These are phyloP conservation scores for Clarias fuscus DNA, from an alignment of 2,797 vertebrate species.

Conservation along the genomic window DNA sequence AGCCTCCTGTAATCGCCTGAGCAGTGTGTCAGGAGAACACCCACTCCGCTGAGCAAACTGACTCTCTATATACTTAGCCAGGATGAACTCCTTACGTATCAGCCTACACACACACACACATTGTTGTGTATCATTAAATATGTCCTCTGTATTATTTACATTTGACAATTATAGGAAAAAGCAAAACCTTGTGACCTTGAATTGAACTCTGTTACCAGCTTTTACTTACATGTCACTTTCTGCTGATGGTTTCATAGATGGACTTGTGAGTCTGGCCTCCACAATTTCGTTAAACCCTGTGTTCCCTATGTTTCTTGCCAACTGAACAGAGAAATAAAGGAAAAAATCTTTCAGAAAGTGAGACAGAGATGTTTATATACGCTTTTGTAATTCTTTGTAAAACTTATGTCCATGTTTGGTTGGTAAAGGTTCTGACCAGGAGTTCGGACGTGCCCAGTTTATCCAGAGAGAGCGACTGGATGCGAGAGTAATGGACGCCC, in stretches of 20 bases:
- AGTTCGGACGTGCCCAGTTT: constrained; percentile 82
- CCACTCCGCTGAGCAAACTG: constrained; percentile 73
- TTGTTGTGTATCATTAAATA: background rate
- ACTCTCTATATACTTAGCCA: constrained; percentile 79
- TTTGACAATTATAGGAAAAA: background rate
- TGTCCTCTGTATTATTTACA: background rate
- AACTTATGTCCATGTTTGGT: background rate
- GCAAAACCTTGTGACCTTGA: background rate
- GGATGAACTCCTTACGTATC: constrained; percentile 75
- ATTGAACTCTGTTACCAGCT: background rate
- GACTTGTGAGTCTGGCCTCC: constrained; percentile 77
- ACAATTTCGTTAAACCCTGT: constrained; percentile 81
- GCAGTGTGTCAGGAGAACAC: constrained; percentile 59
- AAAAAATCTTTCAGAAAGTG: background rate
- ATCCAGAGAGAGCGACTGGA: constrained; percentile 81
- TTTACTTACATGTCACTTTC: constrained; percentile 80
- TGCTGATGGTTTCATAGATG: constrained; percentile 75
- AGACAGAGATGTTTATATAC: background rate
- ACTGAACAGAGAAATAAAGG: constrained; percentile 52
- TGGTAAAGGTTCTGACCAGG: constrained; percentile 64
- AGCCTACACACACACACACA: constrained; percentile 57
- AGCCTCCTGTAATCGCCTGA: constrained; percentile 72
- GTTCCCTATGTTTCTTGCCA: constrained; percentile 81
- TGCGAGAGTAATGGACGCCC: constrained; percentile 80
- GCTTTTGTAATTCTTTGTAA: background rate